Evolutionary conservation across 2,797 vertebrate genomes (phyloP).

Genomic region (Thunnus albacares): DNA sequence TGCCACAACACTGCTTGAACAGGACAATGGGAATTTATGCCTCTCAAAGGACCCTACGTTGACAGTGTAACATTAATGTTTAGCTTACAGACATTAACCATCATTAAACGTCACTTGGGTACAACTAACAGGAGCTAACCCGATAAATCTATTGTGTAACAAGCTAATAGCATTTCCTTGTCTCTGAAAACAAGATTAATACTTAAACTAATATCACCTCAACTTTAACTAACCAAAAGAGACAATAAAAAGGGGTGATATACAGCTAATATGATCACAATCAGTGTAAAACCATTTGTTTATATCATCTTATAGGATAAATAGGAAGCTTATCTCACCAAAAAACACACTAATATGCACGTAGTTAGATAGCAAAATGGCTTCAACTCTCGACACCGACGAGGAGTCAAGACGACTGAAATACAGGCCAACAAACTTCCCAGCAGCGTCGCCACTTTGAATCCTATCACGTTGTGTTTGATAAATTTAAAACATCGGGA

Average conservation of each 20-base stretch:
- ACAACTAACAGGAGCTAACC: slow-evolving; percentile 24
- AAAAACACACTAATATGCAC: slow-evolving; percentile 25
- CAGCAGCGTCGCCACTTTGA: not conserved
- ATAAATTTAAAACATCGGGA: accelerated
- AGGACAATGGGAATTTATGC: not conserved
- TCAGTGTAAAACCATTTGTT: not conserved
- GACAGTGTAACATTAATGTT: not conserved
- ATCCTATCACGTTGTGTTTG: too few relatives aligned
- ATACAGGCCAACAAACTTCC: slow-evolving; percentile 19
- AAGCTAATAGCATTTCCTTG: slow-evolving; percentile 32
- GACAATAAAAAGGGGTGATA: not conserved
- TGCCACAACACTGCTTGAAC: slow-evolving; percentile 3
- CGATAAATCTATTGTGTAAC: slow-evolving; percentile 63
- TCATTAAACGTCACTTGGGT: not conserved
- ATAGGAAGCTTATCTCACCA: not conserved
- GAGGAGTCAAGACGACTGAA: slow-evolving; percentile 18
- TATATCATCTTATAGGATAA: not conserved
- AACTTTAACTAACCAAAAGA: not conserved
- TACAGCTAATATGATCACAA: accelerated
- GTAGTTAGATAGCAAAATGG: slow-evolving; percentile 73
- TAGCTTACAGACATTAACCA: not conserved
- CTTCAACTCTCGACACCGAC: slow-evolving; percentile 60
- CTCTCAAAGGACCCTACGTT: not conserved
- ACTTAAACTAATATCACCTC: not conserved
- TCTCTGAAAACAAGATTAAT: not conserved